These are phyloP conservation scores for Epizoanthus scotinus DNA, from an alignment of 92 coral and sea anemone species.

Conservation along the genomic window DNA sequence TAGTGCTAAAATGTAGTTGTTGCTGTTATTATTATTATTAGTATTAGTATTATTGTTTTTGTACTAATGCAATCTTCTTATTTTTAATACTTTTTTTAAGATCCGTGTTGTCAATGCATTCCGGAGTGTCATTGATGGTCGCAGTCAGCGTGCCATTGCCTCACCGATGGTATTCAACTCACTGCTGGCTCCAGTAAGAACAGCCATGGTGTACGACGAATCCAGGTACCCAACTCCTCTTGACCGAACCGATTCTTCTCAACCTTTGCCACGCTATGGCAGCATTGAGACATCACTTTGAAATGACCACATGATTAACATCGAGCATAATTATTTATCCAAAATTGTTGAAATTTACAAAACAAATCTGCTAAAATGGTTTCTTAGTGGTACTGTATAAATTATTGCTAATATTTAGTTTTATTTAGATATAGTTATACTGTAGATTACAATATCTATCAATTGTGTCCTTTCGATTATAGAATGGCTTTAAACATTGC, in stretches of 20 bases:
- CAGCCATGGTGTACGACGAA: conserved; percentile 94
- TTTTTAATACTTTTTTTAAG: conserved; percentile 39
- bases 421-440: neutral
- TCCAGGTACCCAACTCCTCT: conserved; percentile 57
- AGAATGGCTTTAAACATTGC: neutral
- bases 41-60: no score
- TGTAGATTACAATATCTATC: neutral
- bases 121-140: conserved; percentile 95
- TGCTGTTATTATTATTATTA: neutral
- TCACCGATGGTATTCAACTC: conserved; percentile 99
- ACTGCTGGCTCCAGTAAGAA: conserved; percentile 97
- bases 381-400: conserved; percentile 10
- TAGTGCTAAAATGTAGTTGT: neutral
- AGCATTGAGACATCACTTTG: conserved; percentile 82
- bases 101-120: conserved; percentile 99
- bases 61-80: neutral
- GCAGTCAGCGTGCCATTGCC: conserved; percentile 96
- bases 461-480: neutral
- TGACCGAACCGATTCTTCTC: conserved; percentile 68
- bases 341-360: conserved; percentile 10
- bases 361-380: neutral
- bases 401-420: neutral
- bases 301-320: neutral
- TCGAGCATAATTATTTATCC: conserved; percentile 21
- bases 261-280: conserved; percentile 73